These are phyloP conservation scores for Pogonocherus hispidulus DNA, from an alignment of 2,888 invertebrate genomes.

Conservation along the genomic window DNA sequence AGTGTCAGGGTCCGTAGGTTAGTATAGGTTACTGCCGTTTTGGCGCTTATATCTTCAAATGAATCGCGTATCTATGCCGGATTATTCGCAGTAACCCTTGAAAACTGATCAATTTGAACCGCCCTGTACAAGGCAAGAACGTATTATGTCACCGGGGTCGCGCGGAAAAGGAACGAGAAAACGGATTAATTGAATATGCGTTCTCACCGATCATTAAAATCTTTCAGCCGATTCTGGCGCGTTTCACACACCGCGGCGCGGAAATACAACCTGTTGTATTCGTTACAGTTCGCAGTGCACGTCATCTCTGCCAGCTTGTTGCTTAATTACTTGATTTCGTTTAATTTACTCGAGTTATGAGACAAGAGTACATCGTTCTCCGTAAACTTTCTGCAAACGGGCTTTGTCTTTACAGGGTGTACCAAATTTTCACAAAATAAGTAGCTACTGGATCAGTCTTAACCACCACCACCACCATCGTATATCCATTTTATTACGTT, in stretches of 20 bases:
- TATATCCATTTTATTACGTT: no score
- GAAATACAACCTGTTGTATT: slow-evolving; percentile 52
- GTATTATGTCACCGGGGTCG: slow-evolving; percentile 31
- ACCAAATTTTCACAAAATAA: no score
- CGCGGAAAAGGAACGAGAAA: not conserved
- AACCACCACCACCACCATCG: no score
- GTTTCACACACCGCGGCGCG: slow-evolving; percentile 57
- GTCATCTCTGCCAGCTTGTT: slow-evolving; percentile 41
- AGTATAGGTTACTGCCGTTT: no score
- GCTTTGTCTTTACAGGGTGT: no score
- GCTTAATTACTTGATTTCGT: slow-evolving; percentile 30
- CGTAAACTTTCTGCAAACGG: no score
- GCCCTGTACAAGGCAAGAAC: not conserved
- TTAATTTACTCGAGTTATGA: not conserved
- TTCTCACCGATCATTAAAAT: slow-evolving; percentile 51
- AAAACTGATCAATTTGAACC: not conserved
- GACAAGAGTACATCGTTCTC: no score
- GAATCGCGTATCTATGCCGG: no score
- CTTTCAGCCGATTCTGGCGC: slow-evolving; percentile 36
- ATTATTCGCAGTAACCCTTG: no score
- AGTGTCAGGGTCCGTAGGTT: no score
- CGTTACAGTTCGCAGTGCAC: slow-evolving; percentile 54
- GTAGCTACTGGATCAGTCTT: no score
- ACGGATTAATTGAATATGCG: slow-evolving; percentile 41
- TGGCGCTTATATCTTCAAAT: no score